Evolutionary conservation across 2,797 vertebrate species (phyloP).

Genomic region (Tachyglossus aculeatus): DNA sequence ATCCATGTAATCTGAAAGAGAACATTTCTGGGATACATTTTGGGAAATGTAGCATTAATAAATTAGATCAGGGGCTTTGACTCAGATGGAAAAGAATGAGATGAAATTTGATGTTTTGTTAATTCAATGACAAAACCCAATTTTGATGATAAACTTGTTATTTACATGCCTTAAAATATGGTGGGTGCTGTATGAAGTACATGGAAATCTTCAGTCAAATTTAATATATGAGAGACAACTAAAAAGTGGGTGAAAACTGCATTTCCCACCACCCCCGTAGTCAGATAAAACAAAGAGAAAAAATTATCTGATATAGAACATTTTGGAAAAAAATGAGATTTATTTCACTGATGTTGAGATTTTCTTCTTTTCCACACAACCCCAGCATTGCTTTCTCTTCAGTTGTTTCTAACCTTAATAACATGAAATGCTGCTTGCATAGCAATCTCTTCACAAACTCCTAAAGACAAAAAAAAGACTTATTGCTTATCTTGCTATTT

Average conservation of each 20-base stretch:
- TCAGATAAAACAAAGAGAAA: too few relatives aligned
- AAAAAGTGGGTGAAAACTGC: too few relatives aligned
- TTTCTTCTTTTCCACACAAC: neutral
- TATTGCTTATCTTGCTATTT: neutral
- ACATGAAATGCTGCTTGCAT: neutral
- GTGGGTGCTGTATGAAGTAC: too few relatives aligned
- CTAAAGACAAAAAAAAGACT: neutral
- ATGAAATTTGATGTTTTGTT: too few relatives aligned
- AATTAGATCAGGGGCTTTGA: neutral
- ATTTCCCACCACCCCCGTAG: too few relatives aligned
- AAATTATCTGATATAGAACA: too few relatives aligned
- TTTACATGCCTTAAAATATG: too few relatives aligned
- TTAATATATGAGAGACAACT: too few relatives aligned
- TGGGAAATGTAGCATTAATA: neutral
- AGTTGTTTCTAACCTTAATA: neutral
- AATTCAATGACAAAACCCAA: too few relatives aligned
- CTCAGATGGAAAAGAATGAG: too few relatives aligned
- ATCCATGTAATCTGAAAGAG: neutral
- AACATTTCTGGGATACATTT: neutral
- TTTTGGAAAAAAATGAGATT: conserved; percentile 14
- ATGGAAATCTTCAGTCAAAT: too few relatives aligned
- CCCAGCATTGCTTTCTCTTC: neutral
- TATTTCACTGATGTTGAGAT: conserved; percentile 2
- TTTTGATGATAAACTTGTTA: too few relatives aligned
- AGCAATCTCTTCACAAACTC: neutral